phyloP scores from a whole-genome alignment of 1,140 invertebrate genomes.

The Formica exsecta region DNA sequence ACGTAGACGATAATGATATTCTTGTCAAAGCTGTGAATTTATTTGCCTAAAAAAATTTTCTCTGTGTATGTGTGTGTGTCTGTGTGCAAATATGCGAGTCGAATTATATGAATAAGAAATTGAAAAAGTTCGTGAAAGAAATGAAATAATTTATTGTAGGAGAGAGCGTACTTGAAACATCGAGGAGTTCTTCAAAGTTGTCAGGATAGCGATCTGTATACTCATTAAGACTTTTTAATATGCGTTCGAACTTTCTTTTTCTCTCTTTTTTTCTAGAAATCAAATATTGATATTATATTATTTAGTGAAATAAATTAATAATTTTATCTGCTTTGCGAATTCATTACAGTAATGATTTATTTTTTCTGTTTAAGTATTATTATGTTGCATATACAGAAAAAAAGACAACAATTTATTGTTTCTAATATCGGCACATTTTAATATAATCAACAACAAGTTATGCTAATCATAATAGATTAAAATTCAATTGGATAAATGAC shows the following conservation, averaged over 20 bases:
- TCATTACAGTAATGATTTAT: background rate
- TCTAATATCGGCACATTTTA: background rate
- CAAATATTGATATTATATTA: background rate
- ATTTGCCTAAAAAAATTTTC: background rate
- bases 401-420: background rate
- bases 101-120: background rate
- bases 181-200: background rate
- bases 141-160: conserved; percentile 2
- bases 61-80: no score
- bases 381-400: background rate
- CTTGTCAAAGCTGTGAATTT: background rate
- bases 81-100: background rate
- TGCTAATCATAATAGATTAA: background rate
- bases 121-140: background rate
- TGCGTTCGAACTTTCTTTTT: background rate
- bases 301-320: background rate
- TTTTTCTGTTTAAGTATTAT: background rate
- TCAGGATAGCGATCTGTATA: background rate
- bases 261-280: background rate
- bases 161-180: background rate
- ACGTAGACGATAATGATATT: conserved; percentile 8
- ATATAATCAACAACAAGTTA: background rate
- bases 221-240: conserved; percentile 24
- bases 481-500: background rate
- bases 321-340: background rate